Evolutionary conservation across 2,888 invertebrate genomes (phyloP).

Genomic region (Emesis russula): DNA sequence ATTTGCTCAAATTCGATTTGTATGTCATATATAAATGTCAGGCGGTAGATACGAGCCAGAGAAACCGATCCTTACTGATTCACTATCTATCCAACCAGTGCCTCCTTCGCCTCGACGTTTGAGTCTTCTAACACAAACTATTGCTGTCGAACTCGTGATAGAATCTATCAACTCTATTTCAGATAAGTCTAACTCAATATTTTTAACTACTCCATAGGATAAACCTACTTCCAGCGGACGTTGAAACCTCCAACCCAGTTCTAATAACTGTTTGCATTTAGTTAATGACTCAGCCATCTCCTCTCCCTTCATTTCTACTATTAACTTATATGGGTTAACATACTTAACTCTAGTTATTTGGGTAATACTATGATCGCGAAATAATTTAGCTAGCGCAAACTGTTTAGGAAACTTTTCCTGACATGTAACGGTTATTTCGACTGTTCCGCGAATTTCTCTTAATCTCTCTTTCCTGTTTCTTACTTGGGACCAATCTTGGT

Average conservation of each 20-base stretch:
- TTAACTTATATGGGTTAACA: background rate
- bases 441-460: background rate
- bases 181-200: conserved; percentile 35
- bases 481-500: background rate
- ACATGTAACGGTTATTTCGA: background rate
- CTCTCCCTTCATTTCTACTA: background rate
- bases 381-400: background rate
- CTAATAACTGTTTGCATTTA: background rate
- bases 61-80: conserved; percentile 13
- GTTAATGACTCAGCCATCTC: background rate
- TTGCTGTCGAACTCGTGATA: background rate
- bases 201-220: conserved; percentile 38
- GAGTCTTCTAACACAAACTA: background rate
- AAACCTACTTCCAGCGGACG: conserved; percentile 29
- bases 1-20: conserved; percentile 8
- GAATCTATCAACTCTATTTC: conserved; percentile 27
- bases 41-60: conserved; percentile 28
- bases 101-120: background rate
- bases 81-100: conserved; percentile 8
- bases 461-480: background rate
- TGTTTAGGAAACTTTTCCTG: background rate
- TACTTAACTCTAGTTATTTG: background rate
- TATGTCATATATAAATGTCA: conserved; percentile 21
- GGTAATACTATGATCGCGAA: background rate
- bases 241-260: conserved; percentile 29